Conservation (phyloP, 1,140 invertebrate species). For the Maconellicoccus hirsutus region DNA sequence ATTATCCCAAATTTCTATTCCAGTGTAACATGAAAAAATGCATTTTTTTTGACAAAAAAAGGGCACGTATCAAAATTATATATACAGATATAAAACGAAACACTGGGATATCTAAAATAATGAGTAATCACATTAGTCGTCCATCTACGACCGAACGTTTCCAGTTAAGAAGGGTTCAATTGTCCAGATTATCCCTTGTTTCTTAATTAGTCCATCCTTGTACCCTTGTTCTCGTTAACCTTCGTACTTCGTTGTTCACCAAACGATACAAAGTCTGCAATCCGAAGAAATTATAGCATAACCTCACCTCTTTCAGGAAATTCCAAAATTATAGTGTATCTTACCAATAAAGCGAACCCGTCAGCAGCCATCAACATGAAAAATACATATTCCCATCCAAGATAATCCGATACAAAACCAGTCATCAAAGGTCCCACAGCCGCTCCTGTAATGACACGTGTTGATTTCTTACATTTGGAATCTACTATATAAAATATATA, state of each 20-base stretch:
- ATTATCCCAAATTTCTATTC: too few species aligned
- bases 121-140: too few species aligned
- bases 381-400: slow-evolving; percentile 79
- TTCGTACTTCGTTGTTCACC: not conserved
- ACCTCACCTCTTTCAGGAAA: not conserved
- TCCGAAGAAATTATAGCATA: not conserved
- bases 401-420: slow-evolving; percentile 55
- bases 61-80: too few species aligned
- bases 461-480: not conserved
- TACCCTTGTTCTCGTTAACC: not conserved
- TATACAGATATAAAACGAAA: too few species aligned
- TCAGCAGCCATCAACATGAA: slow-evolving; percentile 81
- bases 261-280: not conserved
- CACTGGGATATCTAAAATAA: too few species aligned
- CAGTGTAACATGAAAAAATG: too few species aligned
- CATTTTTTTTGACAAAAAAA: too few species aligned
- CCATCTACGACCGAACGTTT: too few species aligned
- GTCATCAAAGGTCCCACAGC: slow-evolving; percentile 82
- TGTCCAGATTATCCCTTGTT: too few species aligned
- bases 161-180: too few species aligned
- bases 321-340: not conserved
- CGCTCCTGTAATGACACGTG: slow-evolving; percentile 46
- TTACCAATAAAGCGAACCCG: slow-evolving; percentile 60
- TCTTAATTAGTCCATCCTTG: not conserved
- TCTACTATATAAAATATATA: not conserved